Percentiles rank a stretch among this genome's conserved stretches.
These are phyloP conservation scores for Equus przewalskii DNA, from an alignment of 2,113 vertebrate genomes.

Conservation along the genomic window DNA sequence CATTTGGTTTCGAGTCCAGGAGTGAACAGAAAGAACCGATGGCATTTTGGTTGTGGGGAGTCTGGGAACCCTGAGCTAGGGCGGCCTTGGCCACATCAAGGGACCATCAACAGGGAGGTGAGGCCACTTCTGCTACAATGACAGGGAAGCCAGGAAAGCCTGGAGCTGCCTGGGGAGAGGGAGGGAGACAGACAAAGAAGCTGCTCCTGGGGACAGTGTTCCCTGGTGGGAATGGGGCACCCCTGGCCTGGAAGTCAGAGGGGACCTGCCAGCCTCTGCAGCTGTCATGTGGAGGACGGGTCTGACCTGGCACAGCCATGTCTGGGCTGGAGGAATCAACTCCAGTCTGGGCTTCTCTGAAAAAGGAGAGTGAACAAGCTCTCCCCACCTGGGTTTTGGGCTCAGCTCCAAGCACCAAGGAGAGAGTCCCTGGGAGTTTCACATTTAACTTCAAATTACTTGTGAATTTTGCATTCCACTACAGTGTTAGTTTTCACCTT, in stretches of 20 bases:
- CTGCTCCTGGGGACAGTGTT: background rate
- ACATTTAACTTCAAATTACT: background rate
- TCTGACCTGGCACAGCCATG: background rate
- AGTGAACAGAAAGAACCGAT: too few relatives aligned
- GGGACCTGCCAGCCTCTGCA: background rate
- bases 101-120: background rate
- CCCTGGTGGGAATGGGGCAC: background rate
- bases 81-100: background rate
- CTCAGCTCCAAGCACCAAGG: background rate
- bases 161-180: background rate
- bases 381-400: background rate
- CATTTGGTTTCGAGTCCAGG: too few relatives aligned
- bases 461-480: background rate
- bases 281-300: background rate
- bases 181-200: background rate
- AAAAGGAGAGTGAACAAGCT: rapidly evolving
- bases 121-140: background rate
- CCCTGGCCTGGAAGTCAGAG: background rate
- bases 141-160: background rate
- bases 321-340: background rate
- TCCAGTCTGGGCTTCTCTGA: background rate
- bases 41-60: background rate
- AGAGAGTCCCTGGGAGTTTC: background rate
- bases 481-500: background rate
- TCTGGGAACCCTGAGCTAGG: background rate